These are phyloP conservation scores for Drosophila mauritiana DNA, from an alignment of 1,140 invertebrate genomes.

Conservation along the genomic window DNA sequence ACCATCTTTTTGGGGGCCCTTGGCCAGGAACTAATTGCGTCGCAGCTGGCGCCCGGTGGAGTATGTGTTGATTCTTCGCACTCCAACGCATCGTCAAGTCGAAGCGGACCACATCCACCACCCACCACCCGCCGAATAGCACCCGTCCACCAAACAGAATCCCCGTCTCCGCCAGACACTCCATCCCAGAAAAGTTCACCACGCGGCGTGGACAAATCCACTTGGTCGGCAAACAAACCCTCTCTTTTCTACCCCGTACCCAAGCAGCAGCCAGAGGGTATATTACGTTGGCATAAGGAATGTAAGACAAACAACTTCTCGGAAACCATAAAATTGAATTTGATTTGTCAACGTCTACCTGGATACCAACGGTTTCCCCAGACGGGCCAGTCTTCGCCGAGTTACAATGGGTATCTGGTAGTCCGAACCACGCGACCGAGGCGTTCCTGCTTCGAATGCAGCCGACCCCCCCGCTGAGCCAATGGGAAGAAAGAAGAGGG, in stretches of 20 bases:
- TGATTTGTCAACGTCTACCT: background rate
- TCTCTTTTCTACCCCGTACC: background rate
- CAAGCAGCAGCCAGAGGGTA: background rate
- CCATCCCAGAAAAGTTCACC: slow-evolving; percentile 6
- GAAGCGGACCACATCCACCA: slow-evolving; percentile 9
- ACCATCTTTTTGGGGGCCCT: background rate
- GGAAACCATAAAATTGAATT: background rate
- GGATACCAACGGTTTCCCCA: background rate
- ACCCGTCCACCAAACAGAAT: background rate
- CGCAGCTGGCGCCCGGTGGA: slow-evolving; percentile 13
- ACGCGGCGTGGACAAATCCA: slow-evolving; percentile 19
- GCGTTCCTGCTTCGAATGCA: slow-evolving; percentile 12
- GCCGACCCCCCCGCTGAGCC: slow-evolving; percentile 32
- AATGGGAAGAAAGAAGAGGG: background rate
- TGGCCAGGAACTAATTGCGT: slow-evolving; percentile 30
- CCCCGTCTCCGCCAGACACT: background rate
- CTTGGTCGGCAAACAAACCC: slow-evolving; percentile 40
- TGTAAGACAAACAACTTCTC: too few relatives aligned
- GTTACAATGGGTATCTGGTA: background rate
- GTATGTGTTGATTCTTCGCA: slow-evolving; percentile 44
- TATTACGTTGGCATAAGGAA: background rate
- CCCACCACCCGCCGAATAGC: slow-evolving; percentile 5
- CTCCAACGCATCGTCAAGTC: slow-evolving; percentile 33
- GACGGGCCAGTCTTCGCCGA: background rate
- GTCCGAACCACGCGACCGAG: background rate